phyloP scores from a whole-genome alignment of 2,113 vertebrate genomes.

The Poeciliopsis prolifica region DNA sequence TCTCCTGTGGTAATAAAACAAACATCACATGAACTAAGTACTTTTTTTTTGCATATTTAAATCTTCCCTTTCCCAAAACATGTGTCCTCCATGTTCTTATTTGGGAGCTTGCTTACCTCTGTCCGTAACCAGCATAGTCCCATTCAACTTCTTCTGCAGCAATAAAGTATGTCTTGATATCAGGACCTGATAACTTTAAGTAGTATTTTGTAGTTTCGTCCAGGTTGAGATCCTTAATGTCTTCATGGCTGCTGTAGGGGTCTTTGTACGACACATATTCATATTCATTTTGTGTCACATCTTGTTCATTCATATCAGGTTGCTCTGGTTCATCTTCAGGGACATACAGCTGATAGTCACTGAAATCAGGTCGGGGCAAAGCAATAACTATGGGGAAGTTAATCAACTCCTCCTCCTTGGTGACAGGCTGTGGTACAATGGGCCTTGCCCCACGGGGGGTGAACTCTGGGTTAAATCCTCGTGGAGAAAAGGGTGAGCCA shows the following conservation, averaged over 20 bases:
- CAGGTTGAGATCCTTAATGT: constrained; percentile 68
- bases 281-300: constrained; percentile 74
- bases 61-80: not conserved
- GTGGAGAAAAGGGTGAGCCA: constrained; percentile 59
- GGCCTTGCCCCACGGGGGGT: constrained; percentile 56
- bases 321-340: constrained; percentile 55
- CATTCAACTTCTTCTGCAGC: constrained; percentile 90
- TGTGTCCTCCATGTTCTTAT: not conserved
- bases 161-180: constrained; percentile 87
- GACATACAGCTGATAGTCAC: constrained; percentile 81
- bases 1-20: constrained; percentile 37
- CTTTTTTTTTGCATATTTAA: not conserved
- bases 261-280: constrained; percentile 85
- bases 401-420: constrained; percentile 61
- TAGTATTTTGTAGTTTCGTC: constrained; percentile 81
- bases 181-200: constrained; percentile 78
- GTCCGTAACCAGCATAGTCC: constrained; percentile 86
- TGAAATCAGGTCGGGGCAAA: constrained; percentile 82
- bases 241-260: constrained; percentile 82
- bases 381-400: constrained; percentile 79
- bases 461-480: constrained; percentile 65
- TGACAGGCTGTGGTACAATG: not conserved
- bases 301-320: constrained; percentile 12
- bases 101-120: constrained; percentile 67
- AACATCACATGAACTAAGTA: not conserved